These are phyloP conservation scores for Bergia puertoricense DNA, from an alignment of 92 coral and sea anemone species.

Conservation along the genomic window DNA sequence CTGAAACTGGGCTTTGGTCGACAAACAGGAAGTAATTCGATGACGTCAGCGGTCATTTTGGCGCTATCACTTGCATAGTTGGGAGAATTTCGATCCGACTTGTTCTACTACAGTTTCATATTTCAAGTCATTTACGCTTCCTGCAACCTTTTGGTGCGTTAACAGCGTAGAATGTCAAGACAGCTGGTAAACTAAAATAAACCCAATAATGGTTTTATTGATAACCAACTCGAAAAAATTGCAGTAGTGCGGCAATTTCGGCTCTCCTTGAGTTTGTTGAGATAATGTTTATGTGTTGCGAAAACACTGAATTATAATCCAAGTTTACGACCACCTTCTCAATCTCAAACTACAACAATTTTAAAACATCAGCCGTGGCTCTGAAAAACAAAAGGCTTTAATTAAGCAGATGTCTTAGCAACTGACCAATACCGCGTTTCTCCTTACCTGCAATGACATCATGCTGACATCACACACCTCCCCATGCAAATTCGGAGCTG, in stretches of 20 bases:
- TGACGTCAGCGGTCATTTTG: slow-evolving; percentile 42
- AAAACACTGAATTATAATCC: neutral
- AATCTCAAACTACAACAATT: neutral
- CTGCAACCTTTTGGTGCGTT: neutral
- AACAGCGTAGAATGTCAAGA: neutral
- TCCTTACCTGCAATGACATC: slow-evolving; percentile 79
- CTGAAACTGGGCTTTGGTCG: slow-evolving; percentile 21
- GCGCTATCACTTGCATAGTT: slow-evolving; percentile 16
- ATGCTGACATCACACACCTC: slow-evolving; percentile 89
- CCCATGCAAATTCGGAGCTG: slow-evolving; percentile 85
- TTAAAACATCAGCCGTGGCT: neutral
- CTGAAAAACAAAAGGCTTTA: neutral
- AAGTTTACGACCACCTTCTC: neutral
- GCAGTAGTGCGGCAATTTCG: too few species aligned
- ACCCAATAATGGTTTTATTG: neutral
- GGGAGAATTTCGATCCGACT: slow-evolving; percentile 30
- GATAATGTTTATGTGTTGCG: neutral
- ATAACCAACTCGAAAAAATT: too few species aligned
- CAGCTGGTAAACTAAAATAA: neutral
- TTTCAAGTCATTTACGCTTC: neutral
- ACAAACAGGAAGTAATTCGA: slow-evolving; percentile 41
- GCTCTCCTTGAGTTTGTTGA: neutral
- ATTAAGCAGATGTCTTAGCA: slow-evolving; percentile 3
- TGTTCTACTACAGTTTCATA: neutral
- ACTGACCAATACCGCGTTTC: slow-evolving; percentile 59